A percentile compares a stretch with the other conserved stretches of the same genome.
phyloP scores from a whole-genome alignment of 2,113 vertebrate genomes.

The Gallinago undulata region DNA sequence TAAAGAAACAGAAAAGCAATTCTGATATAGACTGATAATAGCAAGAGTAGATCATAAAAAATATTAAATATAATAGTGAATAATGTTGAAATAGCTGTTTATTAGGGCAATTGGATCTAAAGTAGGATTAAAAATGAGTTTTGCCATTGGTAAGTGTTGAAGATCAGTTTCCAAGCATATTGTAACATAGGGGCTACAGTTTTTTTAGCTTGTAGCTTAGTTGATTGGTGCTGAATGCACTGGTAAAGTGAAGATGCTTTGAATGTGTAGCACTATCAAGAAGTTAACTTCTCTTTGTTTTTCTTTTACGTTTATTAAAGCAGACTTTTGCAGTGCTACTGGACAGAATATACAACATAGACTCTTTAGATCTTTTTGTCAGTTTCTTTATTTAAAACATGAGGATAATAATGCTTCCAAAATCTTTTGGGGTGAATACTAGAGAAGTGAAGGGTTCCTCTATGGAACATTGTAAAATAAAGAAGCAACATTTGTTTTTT shows the following conservation, averaged over 20 bases:
- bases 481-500: not conserved
- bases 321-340: not conserved
- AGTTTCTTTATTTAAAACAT: not conserved
- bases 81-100: not conserved
- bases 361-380: not conserved
- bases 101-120: not conserved
- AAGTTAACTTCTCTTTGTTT: not conserved
- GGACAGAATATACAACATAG: not conserved
- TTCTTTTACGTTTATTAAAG: not conserved
- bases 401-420: not conserved
- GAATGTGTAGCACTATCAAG: not conserved
- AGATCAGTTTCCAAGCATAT: not conserved
- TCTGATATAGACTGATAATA: not conserved
- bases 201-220: not conserved
- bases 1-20: slow-evolving; percentile 29
- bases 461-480: not conserved
- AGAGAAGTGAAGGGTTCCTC: not conserved
- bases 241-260: not conserved
- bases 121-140: not conserved
- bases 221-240: not conserved
- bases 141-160: not conserved
- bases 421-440: not conserved
- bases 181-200: not conserved
- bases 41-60: not conserved
- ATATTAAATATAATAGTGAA: not conserved